phyloP scores from a whole-genome alignment of 2,797 vertebrate species.

The Thripadectes ignobilis region DNA sequence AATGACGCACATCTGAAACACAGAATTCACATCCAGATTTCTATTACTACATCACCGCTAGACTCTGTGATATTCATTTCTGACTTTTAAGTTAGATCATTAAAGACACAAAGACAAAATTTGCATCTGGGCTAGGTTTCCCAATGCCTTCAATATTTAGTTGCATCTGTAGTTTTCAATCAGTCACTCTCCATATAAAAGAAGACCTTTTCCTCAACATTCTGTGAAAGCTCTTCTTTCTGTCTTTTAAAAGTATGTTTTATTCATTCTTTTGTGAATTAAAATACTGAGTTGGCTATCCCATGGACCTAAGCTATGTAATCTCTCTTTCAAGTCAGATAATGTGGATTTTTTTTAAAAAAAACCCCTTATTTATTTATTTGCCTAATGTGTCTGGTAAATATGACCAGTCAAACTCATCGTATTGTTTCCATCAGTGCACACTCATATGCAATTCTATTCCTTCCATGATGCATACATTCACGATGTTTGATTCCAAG shows the following conservation, averaged over 20 bases:
- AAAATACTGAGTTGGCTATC: neutral
- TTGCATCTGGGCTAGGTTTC: neutral
- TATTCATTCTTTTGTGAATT: neutral
- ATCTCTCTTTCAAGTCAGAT: neutral
- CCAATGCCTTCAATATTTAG: neutral
- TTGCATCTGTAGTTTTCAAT: neutral
- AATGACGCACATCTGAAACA: neutral
- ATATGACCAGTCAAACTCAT: neutral
- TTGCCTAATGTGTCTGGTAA: neutral
- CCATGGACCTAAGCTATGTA: neutral
- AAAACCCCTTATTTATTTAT: no score
- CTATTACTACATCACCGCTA: neutral
- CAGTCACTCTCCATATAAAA: neutral
- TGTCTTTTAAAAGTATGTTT: neutral
- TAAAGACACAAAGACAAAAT: neutral
- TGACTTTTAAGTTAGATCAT: neutral
- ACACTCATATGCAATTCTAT: neutral
- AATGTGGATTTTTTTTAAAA: no score
- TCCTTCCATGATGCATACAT: neutral
- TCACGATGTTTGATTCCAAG: neutral
- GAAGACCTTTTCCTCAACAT: neutral
- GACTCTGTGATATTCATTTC: rapidly evolving
- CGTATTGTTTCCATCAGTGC: neutral
- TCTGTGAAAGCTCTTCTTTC: neutral
- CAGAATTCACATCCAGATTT: neutral